Evolutionary conservation across 92 coral and sea anemone genomes (phyloP).

Genomic region (Chrysogorgia sp.): DNA sequence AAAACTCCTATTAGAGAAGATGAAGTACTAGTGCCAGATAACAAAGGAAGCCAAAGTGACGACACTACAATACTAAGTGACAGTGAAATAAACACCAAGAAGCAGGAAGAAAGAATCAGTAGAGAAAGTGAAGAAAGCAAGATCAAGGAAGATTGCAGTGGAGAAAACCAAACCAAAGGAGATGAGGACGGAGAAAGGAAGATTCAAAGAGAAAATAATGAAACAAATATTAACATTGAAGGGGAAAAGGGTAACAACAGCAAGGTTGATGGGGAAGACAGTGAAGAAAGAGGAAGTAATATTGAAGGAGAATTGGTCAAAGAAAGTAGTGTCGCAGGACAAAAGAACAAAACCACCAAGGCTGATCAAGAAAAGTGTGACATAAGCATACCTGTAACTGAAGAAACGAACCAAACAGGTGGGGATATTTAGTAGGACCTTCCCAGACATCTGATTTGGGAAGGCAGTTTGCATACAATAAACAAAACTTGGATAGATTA

Average conservation of each 20-base stretch:
- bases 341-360: too few relatives aligned
- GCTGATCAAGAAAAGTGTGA: too few relatives aligned
- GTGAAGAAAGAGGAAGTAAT: background rate
- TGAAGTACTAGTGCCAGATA: background rate
- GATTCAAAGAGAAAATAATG: background rate
- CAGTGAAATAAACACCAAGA: background rate
- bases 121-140: too few relatives aligned
- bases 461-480: background rate
- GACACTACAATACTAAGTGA: background rate
- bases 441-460: conserved; percentile 13
- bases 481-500: background rate
- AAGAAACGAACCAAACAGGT: background rate
- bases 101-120: too few relatives aligned
- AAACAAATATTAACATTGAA: background rate
- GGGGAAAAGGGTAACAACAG: background rate
- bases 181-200: background rate
- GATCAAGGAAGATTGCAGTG: too few relatives aligned
- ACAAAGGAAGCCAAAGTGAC: conserved; percentile 7
- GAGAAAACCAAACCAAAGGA: too few relatives aligned
- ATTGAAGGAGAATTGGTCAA: too few relatives aligned
- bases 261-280: background rate
- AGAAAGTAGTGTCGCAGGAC: too few relatives aligned
- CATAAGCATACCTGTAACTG: too few relatives aligned
- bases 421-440: background rate
- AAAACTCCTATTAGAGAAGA: conserved; percentile 11